Evolutionary conservation across 2,797 vertebrate species (phyloP).

Genomic region (Clamator glandarius): DNA sequence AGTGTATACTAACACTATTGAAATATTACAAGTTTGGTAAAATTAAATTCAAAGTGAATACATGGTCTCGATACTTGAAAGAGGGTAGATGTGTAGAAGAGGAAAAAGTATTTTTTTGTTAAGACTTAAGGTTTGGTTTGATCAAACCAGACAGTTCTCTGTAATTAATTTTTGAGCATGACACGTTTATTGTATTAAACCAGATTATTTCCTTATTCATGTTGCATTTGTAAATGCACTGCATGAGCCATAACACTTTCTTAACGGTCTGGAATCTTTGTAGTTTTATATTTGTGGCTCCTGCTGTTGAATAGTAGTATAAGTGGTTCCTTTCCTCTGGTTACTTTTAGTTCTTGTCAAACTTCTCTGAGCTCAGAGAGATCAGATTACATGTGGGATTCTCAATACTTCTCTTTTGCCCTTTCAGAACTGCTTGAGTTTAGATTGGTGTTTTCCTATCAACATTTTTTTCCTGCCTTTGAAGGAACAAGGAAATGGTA

Average conservation of each 20-base stretch:
- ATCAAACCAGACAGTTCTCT: neutral
- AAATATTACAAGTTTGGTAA: neutral
- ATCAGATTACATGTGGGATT: neutral
- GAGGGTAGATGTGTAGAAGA: neutral
- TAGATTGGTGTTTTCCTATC: neutral
- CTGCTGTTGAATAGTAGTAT: neutral
- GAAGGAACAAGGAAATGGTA: neutral
- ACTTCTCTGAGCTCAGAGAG: neutral
- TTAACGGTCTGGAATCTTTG: neutral
- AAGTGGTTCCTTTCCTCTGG: neutral
- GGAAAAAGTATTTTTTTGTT: neutral
- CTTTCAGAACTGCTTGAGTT: neutral
- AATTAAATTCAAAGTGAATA: neutral
- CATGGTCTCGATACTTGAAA: neutral
- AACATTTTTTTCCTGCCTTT: neutral
- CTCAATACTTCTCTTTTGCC: neutral
- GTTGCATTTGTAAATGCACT: neutral
- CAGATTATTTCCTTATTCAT: neutral
- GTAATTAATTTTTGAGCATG: neutral
- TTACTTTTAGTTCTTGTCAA: neutral
- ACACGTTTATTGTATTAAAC: neutral
- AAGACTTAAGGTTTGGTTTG: neutral
- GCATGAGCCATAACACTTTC: neutral
- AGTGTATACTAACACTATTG: neutral
- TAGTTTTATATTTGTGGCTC: neutral